Evolutionary conservation across 2,888 invertebrate species (phyloP), one percentile per base, ranked within the genome.

Genomic region (Chesias legatella): DNA sequence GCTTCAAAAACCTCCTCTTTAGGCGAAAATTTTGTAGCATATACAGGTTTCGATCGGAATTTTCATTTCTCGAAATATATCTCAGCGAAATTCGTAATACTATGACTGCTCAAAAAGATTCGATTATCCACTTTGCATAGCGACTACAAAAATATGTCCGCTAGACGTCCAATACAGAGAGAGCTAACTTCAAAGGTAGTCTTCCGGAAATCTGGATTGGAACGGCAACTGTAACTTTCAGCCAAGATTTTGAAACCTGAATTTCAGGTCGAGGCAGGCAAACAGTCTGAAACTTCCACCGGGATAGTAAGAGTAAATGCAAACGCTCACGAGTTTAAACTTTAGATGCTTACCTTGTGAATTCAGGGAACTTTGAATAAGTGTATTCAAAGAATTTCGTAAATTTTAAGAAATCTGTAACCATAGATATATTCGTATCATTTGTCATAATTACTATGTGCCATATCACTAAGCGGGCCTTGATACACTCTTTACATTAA

Each of bases 121-220:
- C n/a, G n/a, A n/a, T n/a, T n/a, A n/a, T n/a, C n/a, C n/a, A 17
- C 13, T 17, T 2, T 17, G 13, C 2, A 5, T 3, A 2, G 13
- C 13, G 13, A 17, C 2, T 10, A 17, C 10, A 13, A 9, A 17
- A n/a, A n/a, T n/a, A 10, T 10, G 24, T 44, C 43, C 38, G 43
- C 38, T 43, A n/a, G 7, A 20, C 34, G 31, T 39, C 6, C 31
- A 24, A n/a, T 11, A 28, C 10, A 20, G 5, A 33, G n/a, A 34
- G 27, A 25, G 6, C 11, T 11, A 39, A 39, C 38, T 34, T 26
- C 11, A 21, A 37, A 32, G 33, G n/a, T n/a, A n/a, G 37, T 43
- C 29, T 36, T 21, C 44, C 47, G 47, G 49, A 53, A 47, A 49
- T 43, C 49, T 49, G 52, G 37, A 43, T 33, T 31, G 31, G 47